Evolutionary conservation across 2,797 vertebrate genomes (phyloP), one percentile per base, ranked within the genome.

Genomic region (Pipistrellus pipistrellus): DNA sequence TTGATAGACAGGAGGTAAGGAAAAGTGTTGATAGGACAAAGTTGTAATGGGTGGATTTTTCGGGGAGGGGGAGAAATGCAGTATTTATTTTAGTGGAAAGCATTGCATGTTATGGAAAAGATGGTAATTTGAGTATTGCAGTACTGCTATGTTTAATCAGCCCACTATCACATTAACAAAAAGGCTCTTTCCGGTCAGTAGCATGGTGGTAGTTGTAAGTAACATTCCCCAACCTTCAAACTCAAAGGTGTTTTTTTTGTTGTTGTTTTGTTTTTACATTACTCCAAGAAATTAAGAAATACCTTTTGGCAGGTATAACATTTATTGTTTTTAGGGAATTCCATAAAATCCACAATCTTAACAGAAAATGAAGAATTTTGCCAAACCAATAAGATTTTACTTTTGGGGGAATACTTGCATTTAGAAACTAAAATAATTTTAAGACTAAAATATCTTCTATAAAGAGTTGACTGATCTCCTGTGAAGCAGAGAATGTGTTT

Each of bases 111-210:
- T 84, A 55, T 66, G 55, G 77, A 89, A 68, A 73, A 64, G 59
- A 13, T 2, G 48, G 35, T 85, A 81, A 86, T 64, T 77, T 55
- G 93, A 91, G 35, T 94, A 27, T 44, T 95, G 14, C 85, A 76
- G 48, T 15, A 53, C 77, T 93, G 94, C 64, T 97, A 25, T 88
- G 27, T 90, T 95, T 88, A 35, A 88, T 2, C 90, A 55, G 81
- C 93, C 73, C 76, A 92, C 48, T 92, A 6, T 72, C 68, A 53
- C 8, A 32, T 4, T 69, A 62, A 88, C 51, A 35, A 92, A 66
- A 64, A 35, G 12, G 32, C 32, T 91, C 4, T 75, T 82, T 8
- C 21, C 21, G 14, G 2, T 84, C 44, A 73, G 30, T 86, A 84
- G 51, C 25, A 53, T 30, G 41, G 8, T 82, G 46, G 5, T 27